Evolutionary conservation across 2,113 vertebrate species (phyloP).

Genomic region (Syngnathus typhle): DNA sequence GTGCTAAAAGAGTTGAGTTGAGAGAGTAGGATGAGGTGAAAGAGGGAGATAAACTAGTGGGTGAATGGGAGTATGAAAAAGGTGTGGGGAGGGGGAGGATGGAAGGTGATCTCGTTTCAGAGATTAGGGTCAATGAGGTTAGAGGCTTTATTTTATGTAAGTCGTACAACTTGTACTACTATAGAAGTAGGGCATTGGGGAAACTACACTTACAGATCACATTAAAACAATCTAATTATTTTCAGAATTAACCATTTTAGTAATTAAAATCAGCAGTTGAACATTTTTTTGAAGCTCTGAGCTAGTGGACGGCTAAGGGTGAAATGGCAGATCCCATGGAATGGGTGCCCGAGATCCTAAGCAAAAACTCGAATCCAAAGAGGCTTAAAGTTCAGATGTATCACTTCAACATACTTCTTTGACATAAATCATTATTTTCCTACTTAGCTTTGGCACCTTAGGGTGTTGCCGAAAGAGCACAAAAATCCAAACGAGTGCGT

Average conservation of each 20-base stretch:
- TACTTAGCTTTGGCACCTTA: too few relatives aligned
- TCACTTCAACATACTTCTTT: too few relatives aligned
- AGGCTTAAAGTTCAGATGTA: too few relatives aligned
- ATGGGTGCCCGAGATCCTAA: background rate
- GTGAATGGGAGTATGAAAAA: background rate
- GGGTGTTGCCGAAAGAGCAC: too few relatives aligned
- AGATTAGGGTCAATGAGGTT: conserved; percentile 63
- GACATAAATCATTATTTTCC: too few relatives aligned
- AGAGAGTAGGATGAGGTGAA: conserved; percentile 10
- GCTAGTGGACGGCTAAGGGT: too few relatives aligned
- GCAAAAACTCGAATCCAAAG: background rate
- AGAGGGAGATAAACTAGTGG: conserved; percentile 10
- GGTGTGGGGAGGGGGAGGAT: conserved; percentile 12
- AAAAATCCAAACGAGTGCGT: too few relatives aligned
- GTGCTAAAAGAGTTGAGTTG: conserved; percentile 18
- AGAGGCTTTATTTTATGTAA: conserved; percentile 60
- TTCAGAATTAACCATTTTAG: too few relatives aligned
- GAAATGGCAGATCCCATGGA: too few relatives aligned
- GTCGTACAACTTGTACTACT: conserved; percentile 23
- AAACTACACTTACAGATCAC: background rate
- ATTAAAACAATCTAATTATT: too few relatives aligned
- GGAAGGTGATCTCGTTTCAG: conserved; percentile 56
- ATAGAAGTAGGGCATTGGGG: background rate
- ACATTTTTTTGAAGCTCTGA: too few relatives aligned
- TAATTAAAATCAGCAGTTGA: too few relatives aligned